Evolutionary conservation across 2,797 vertebrate species (phyloP).

Genomic region (Macroramphosus scolopax): DNA sequence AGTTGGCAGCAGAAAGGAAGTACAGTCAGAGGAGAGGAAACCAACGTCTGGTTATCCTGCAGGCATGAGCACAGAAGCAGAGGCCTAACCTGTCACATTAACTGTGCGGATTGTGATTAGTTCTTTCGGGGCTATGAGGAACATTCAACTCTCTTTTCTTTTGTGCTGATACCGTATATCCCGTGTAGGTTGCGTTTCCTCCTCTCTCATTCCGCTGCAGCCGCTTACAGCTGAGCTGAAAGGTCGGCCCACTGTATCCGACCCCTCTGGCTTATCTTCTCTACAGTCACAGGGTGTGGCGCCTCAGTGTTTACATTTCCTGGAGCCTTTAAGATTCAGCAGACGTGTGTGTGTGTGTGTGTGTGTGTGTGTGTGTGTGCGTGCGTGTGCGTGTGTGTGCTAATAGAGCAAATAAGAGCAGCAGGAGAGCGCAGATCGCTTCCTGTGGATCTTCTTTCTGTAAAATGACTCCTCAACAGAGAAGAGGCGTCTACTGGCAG

Average conservation of each 20-base stretch:
- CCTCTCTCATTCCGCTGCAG: no score
- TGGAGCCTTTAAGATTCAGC: conserved; percentile 2
- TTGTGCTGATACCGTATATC: no score
- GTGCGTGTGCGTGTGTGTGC: neutral
- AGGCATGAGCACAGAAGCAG: conserved; percentile 1
- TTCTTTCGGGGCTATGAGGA: no score
- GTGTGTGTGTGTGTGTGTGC: conserved; percentile 5
- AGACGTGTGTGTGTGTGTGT: neutral
- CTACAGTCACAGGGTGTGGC: conserved; percentile 40
- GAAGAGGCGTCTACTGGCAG: neutral
- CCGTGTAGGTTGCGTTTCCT: no score
- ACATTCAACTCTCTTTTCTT: no score
- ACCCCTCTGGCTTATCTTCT: conserved; percentile 7
- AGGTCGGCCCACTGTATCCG: no score
- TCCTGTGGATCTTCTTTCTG: conserved; percentile 47
- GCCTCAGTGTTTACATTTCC: conserved; percentile 22
- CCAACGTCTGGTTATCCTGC: conserved; percentile 46
- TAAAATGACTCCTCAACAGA: conserved; percentile 45
- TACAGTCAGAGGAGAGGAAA: conserved; percentile 51
- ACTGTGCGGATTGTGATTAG: conserved; percentile 5
- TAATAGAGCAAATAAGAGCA: conserved; percentile 18
- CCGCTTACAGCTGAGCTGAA: no score
- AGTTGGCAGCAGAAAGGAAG: conserved; percentile 56
- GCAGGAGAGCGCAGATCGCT: conserved; percentile 11
- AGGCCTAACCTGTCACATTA: neutral